Percentiles rank a stretch among this genome's conserved stretches.
Evolutionary conservation across 2,113 vertebrate species (phyloP).

Genomic region (Hemicordylus capensis): DNA sequence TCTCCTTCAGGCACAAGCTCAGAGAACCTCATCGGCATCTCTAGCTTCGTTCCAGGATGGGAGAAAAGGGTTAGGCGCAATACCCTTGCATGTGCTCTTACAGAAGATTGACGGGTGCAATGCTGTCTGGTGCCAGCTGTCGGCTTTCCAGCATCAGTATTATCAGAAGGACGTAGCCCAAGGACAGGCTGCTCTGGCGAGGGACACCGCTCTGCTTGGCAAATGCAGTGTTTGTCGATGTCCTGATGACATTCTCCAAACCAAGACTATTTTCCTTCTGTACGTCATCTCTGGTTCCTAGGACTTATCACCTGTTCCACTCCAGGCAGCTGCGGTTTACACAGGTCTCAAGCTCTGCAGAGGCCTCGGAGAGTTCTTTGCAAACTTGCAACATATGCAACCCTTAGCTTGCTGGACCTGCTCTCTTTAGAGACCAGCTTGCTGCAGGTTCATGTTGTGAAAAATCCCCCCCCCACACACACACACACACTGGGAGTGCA

Average conservation of each 20-base stretch:
- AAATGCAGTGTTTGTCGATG: slow-evolving; percentile 53
- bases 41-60: too few relatives aligned
- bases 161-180: slow-evolving; percentile 60
- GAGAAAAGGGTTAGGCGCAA: slow-evolving; percentile 41
- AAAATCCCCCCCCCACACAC: neutral
- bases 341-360: neutral
- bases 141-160: slow-evolving; percentile 68
- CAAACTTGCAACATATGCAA: too few relatives aligned
- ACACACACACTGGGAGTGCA: neutral
- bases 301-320: neutral
- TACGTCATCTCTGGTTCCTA: slow-evolving; percentile 15
- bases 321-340: too few relatives aligned
- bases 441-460: neutral
- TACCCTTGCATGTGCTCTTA: slow-evolving; percentile 52
- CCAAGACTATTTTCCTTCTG: neutral
- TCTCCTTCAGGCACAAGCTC: too few relatives aligned
- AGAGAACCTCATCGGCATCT: too few relatives aligned
- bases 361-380: too few relatives aligned
- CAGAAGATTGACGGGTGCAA: slow-evolving; percentile 63
- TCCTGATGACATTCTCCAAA: slow-evolving; percentile 63
- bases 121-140: slow-evolving; percentile 71
- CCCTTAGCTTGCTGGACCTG: neutral
- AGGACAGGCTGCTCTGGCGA: slow-evolving; percentile 61
- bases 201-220: slow-evolving; percentile 43
- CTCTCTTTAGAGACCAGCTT: neutral